A percentile compares a stretch with the other conserved stretches of the same genome.
Evolutionary conservation across 2,888 invertebrate genomes (phyloP).

Genomic region (Meloe dianella): DNA sequence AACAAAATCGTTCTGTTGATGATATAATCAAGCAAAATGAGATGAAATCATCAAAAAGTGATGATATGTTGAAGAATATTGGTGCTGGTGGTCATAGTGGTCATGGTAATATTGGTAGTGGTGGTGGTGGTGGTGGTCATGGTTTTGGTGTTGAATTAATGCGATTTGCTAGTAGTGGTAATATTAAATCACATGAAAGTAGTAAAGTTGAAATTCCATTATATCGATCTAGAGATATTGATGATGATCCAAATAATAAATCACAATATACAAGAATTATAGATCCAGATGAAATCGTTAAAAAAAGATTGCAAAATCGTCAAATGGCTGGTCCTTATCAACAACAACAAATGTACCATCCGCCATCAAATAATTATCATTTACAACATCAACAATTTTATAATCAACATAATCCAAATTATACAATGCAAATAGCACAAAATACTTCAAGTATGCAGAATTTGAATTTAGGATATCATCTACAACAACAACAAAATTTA

Average conservation of each 20-base stretch:
- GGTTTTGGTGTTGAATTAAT: conserved; percentile 37
- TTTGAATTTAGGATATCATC: conserved; percentile 49
- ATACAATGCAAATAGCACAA: conserved; percentile 51
- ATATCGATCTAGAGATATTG: conserved; percentile 37
- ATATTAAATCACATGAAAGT: conserved; percentile 54
- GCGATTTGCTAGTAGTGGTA: conserved; percentile 55
- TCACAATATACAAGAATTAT: conserved; percentile 64
- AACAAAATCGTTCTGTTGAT: conserved; percentile 34
- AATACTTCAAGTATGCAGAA: conserved; percentile 56
- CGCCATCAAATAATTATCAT: conserved; percentile 52
- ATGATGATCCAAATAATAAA: conserved; percentile 40
- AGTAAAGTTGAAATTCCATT: conserved; percentile 47
- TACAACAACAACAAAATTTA: conserved; percentile 33
- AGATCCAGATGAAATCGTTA: conserved; percentile 60
- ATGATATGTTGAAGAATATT: conserved; percentile 50
- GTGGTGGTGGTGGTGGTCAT: conserved; percentile 6
- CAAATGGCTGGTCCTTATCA: conserved; percentile 51
- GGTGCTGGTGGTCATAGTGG: not conserved
- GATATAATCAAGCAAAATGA: conserved; percentile 49
- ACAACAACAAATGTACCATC: conserved; percentile 34
- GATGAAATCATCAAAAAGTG: conserved; percentile 56
- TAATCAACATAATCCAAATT: conserved; percentile 43
- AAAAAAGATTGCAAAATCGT: conserved; percentile 67
- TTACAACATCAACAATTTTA: conserved; percentile 47
- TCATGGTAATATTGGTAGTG: not conserved